A percentile compares a stretch with the other conserved stretches of the same genome.
These are phyloP conservation scores for Empis stercorea DNA, from an alignment of 2,888 invertebrate species.

Conservation along the genomic window DNA sequence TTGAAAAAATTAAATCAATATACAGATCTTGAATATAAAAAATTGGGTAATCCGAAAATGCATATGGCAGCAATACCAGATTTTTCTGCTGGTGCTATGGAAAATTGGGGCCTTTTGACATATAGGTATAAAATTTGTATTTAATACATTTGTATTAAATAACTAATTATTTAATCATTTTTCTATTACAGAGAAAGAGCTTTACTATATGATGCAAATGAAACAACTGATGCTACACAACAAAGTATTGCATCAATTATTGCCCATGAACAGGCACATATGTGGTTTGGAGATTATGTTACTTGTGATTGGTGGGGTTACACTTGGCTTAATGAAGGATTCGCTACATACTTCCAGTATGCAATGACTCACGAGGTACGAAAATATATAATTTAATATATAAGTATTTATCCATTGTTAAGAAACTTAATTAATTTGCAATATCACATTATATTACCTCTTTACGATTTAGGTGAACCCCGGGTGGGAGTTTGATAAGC, in stretches of 20 bases:
- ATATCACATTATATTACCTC: too few relatives aligned
- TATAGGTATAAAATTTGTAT: slow-evolving; percentile 42
- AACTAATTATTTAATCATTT: too few relatives aligned
- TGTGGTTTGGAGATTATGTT: slow-evolving; percentile 53
- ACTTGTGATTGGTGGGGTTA: slow-evolving; percentile 41
- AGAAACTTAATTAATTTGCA: too few relatives aligned
- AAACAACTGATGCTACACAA: slow-evolving; percentile 45
- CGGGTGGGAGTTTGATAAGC: slow-evolving; percentile 49
- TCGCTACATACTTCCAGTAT: slow-evolving; percentile 62
- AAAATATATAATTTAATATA: too few relatives aligned
- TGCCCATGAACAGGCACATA: slow-evolving; percentile 43
- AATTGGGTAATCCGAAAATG: slow-evolving; percentile 50
- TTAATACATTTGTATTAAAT: too few relatives aligned
- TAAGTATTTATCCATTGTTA: too few relatives aligned
- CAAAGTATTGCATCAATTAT: slow-evolving; percentile 47
- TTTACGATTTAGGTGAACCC: slow-evolving; percentile 51
- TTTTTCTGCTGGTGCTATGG: slow-evolving; percentile 78
- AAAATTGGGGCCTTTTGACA: slow-evolving; percentile 82
- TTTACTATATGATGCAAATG: slow-evolving; percentile 48
- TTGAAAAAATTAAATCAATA: slow-evolving; percentile 42
- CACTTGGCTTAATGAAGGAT: slow-evolving; percentile 54
- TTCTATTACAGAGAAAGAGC: slow-evolving; percentile 44
- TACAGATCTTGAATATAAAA: slow-evolving; percentile 42
- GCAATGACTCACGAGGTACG: slow-evolving; percentile 37
- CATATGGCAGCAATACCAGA: slow-evolving; percentile 78